Conservation (phyloP, 1,140 invertebrate genomes). For the Aleiodes sp. region DNA sequence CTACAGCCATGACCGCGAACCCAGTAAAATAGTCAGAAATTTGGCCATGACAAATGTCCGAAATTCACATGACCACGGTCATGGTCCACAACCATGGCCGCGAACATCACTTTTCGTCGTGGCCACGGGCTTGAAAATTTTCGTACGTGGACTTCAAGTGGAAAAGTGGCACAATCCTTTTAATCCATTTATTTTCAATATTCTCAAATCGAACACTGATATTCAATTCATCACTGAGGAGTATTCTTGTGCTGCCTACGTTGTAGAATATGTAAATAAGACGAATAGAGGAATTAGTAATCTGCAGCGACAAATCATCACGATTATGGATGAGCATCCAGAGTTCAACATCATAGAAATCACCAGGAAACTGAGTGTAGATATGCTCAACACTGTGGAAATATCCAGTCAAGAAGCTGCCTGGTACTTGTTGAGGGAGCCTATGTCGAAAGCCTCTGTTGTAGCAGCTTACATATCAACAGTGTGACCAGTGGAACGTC, state of each 20-base stretch:
- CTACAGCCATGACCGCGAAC: too few species aligned
- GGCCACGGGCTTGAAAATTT: too few species aligned
- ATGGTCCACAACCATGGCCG: too few species aligned
- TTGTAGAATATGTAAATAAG: slow-evolving; percentile 55
- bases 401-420: slow-evolving; percentile 53
- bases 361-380: slow-evolving; percentile 38
- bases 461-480: slow-evolving; percentile 24
- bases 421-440: slow-evolving; percentile 38
- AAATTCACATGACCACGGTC: too few species aligned
- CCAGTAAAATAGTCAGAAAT: too few species aligned
- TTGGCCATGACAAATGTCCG: too few species aligned
- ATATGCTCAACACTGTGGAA: slow-evolving; percentile 26
- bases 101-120: too few species aligned
- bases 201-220: slow-evolving; percentile 53
- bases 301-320: slow-evolving; percentile 47
- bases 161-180: slow-evolving; percentile 52
- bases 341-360: slow-evolving; percentile 38
- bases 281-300: slow-evolving; percentile 53
- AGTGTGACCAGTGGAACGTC: slow-evolving; percentile 25
- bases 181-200: slow-evolving; percentile 51
- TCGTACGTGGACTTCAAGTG: neutral
- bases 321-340: slow-evolving; percentile 53
- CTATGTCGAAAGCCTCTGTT: slow-evolving; percentile 26
- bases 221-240: slow-evolving; percentile 57
- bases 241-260: slow-evolving; percentile 54